These are phyloP conservation scores for Amiota minor DNA, from an alignment of 2,888 invertebrate species.

Conservation along the genomic window DNA sequence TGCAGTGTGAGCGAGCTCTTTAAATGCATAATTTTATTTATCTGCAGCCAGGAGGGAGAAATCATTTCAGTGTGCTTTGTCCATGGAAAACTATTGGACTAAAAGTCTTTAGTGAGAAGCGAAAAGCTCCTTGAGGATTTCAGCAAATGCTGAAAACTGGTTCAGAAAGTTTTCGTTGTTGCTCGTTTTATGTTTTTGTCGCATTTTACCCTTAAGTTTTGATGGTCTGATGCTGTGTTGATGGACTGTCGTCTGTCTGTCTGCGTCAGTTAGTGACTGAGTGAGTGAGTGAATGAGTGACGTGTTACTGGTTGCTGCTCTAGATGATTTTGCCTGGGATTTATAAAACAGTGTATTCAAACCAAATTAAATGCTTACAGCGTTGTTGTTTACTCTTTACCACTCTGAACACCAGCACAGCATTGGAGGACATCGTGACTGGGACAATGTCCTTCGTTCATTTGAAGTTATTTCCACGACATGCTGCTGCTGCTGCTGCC, in stretches of 20 bases:
- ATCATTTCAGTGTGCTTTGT: constrained; percentile 1
- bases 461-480: constrained; percentile 21
- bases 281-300: constrained; percentile 12
- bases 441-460: constrained; percentile 35
- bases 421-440: constrained; percentile 27
- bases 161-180: constrained; percentile 45
- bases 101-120: not conserved
- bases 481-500: constrained; percentile 11
- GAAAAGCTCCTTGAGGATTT: constrained; percentile 39
- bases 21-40: constrained; percentile 27
- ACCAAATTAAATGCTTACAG: constrained; percentile 31
- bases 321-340: constrained; percentile 16
- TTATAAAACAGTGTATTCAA: constrained; percentile 26
- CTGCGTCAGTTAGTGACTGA: not conserved
- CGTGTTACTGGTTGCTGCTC: not conserved
- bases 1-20: too few species aligned
- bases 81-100: not conserved
- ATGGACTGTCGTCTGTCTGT: not conserved
- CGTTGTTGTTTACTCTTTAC: not conserved
- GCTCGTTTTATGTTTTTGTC: constrained; percentile 40
- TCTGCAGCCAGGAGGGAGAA: not conserved
- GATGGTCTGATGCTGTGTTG: constrained; percentile 4
- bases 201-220: constrained; percentile 34
- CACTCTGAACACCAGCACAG: not conserved
- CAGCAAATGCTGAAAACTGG: constrained; percentile 45